Evolutionary conservation across 2,888 invertebrate species (phyloP).

Genomic region (Orchesellides sinensis): DNA sequence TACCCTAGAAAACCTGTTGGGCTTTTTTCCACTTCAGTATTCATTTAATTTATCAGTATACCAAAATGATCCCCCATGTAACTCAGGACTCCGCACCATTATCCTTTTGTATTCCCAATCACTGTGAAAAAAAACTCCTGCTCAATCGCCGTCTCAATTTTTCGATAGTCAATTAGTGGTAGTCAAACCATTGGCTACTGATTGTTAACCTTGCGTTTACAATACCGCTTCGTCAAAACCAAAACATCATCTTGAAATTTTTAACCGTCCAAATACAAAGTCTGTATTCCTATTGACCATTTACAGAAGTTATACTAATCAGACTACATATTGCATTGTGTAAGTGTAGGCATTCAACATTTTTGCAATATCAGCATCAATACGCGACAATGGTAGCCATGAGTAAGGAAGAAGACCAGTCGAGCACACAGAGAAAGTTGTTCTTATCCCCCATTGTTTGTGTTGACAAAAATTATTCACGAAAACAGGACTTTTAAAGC

Average conservation of each 20-base stretch:
- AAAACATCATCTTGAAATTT: not conserved
- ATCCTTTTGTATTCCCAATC: not conserved
- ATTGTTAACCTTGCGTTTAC: constrained; percentile 23
- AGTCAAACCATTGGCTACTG: constrained; percentile 54
- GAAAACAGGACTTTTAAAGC: constrained; percentile 39
- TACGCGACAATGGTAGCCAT: not conserved
- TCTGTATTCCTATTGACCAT: constrained; percentile 32
- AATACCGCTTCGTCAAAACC: not conserved
- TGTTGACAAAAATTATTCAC: constrained; percentile 66
- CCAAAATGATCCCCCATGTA: not conserved
- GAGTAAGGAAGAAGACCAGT: constrained; percentile 1
- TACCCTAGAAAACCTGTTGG: constrained; percentile 62
- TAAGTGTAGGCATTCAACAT: no score
- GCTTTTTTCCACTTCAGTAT: not conserved
- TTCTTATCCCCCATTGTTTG: constrained; percentile 59
- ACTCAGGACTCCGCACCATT: not conserved
- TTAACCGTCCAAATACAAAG: not conserved
- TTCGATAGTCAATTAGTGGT: constrained; percentile 55
- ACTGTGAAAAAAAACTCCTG: constrained; percentile 3
- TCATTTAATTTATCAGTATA: constrained; percentile 2
- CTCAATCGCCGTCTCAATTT: constrained; percentile 12
- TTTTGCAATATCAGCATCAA: not conserved
- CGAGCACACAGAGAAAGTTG: constrained; percentile 52
- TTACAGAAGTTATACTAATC: constrained; percentile 26
- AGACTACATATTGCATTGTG: not conserved